These are phyloP conservation scores for Perithous albicinctus DNA, from an alignment of 2,888 invertebrate species.

Conservation along the genomic window DNA sequence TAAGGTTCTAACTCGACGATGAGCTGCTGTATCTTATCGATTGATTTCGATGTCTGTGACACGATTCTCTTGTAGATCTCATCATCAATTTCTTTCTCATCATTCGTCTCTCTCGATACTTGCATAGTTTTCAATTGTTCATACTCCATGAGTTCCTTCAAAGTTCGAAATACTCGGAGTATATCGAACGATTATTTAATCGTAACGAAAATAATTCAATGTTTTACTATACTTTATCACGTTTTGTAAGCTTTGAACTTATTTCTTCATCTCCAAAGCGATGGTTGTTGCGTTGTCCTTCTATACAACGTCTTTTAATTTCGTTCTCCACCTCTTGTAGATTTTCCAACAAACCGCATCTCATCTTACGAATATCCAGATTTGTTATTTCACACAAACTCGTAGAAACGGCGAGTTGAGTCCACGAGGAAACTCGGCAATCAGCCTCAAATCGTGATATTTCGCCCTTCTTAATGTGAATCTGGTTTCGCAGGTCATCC, in stretches of 20 bases:
- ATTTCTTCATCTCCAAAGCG: neutral
- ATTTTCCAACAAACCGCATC: conserved; percentile 45
- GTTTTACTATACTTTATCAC: conserved; percentile 54
- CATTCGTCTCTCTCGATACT: conserved; percentile 49
- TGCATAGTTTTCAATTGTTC: conserved; percentile 63
- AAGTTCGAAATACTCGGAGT: conserved; percentile 60
- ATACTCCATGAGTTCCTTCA: conserved; percentile 56
- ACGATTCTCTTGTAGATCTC: conserved; percentile 64
- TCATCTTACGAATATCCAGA: conserved; percentile 39
- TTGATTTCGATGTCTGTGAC: conserved; percentile 57
- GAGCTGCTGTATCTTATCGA: conserved; percentile 69
- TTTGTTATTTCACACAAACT: conserved; percentile 62
- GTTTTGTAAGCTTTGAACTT: neutral
- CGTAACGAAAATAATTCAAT: neutral
- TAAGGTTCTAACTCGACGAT: conserved; percentile 70
- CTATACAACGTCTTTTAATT: conserved; percentile 39
- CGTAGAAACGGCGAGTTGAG: conserved; percentile 69
- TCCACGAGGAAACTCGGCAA: conserved; percentile 64
- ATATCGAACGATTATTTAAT: conserved; percentile 43
- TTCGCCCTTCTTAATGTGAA: conserved; percentile 70
- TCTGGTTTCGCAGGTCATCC: conserved; percentile 67
- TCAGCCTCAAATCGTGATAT: conserved; percentile 73
- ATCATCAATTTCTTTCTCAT: conserved; percentile 42
- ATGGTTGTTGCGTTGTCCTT: neutral
- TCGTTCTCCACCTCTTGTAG: conserved; percentile 51